phyloP scores from a whole-genome alignment of 2,888 invertebrate species.

The Geotrupes spiniger region DNA sequence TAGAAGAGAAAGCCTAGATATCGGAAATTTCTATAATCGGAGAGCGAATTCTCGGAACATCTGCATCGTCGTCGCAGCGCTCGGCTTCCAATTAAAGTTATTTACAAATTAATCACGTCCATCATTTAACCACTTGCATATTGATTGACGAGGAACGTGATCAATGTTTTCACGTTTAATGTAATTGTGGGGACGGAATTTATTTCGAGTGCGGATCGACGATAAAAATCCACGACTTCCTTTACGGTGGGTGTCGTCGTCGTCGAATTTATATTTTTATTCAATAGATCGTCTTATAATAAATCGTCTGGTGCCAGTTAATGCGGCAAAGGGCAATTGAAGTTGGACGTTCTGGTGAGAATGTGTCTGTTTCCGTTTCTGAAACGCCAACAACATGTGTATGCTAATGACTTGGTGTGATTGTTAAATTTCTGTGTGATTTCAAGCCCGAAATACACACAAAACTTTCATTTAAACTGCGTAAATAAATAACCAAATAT shows the following conservation, averaged over 20 bases:
- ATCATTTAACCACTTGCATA: constrained; percentile 18
- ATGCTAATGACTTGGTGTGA: too few relatives aligned
- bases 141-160: constrained; percentile 18
- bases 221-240: constrained; percentile 9
- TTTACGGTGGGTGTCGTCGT: constrained; percentile 13
- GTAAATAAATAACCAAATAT: too few relatives aligned
- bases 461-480: too few relatives aligned
- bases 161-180: constrained; percentile 17
- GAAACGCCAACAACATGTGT: too few relatives aligned
- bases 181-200: constrained; percentile 6
- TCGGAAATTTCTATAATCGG: background rate
- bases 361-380: too few relatives aligned
- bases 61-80: background rate
- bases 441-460: too few relatives aligned
- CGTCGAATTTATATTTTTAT: constrained; percentile 18
- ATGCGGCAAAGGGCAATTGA: too few relatives aligned
- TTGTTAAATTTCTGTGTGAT: too few relatives aligned
- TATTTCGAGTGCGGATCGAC: constrained; percentile 9
- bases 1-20: background rate
- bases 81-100: background rate
- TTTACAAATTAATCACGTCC: constrained; percentile 16
- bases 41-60: constrained; percentile 1
- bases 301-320: constrained; percentile 17
- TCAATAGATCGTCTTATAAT: constrained; percentile 11
- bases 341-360: too few relatives aligned